Conservation (phyloP, 2,113 vertebrate genomes). For the Progne subis region DNA sequence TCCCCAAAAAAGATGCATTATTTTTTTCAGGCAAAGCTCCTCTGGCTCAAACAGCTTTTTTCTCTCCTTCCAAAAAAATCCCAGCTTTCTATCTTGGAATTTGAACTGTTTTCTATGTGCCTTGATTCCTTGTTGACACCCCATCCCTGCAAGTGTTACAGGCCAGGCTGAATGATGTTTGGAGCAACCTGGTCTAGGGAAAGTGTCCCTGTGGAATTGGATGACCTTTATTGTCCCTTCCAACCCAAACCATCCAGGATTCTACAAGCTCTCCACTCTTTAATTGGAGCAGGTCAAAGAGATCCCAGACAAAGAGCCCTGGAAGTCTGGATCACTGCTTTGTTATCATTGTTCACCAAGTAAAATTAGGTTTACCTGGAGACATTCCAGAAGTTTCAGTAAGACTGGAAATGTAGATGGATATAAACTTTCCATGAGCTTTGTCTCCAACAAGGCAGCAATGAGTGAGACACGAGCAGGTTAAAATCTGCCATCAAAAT, state of each 20-base stretch:
- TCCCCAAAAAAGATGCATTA: rapidly evolving
- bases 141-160: not conserved
- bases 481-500: not conserved
- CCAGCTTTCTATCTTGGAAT: not conserved
- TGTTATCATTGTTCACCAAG: not conserved
- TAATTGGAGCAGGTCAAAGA: not conserved
- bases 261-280: not conserved
- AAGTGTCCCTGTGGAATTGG: not conserved
- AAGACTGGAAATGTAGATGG: not conserved
- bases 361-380: not conserved
- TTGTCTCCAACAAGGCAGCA: not conserved
- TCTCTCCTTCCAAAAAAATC: not conserved
- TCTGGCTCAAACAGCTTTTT: not conserved
- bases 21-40: not conserved
- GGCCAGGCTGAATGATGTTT: not conserved
- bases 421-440: not conserved
- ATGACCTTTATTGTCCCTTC: not conserved
- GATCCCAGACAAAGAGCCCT: not conserved
- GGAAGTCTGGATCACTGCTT: not conserved
- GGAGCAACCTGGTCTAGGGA: not conserved
- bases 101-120: not conserved
- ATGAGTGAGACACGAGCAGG: not conserved
- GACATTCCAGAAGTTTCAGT: not conserved
- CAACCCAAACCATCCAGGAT: not conserved
- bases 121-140: not conserved